Percentiles rank a stretch among this genome's conserved stretches.
phyloP scores from a whole-genome alignment of 1,140 invertebrate genomes.

The Drosophila dunni region DNA sequence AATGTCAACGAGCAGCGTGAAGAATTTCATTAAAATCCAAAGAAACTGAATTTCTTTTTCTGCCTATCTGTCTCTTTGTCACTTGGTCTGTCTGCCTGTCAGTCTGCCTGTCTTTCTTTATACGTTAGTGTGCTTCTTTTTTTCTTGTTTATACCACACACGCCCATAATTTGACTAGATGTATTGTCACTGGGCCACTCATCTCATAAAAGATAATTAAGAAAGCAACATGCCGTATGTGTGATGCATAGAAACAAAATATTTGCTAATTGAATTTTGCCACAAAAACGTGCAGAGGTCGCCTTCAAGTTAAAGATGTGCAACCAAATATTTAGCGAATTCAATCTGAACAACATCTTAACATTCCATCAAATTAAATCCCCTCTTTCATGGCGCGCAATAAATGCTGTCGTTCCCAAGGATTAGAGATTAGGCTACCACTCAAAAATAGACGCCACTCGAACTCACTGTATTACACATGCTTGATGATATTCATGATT shows the following conservation, averaged over 20 bases:
- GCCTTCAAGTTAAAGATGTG: conserved; percentile 18
- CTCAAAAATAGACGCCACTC: conserved; percentile 20
- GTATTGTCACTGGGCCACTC: conserved; percentile 4
- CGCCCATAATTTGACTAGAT: conserved; percentile 35
- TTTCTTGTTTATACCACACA: conserved; percentile 30
- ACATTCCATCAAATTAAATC: conserved; percentile 70
- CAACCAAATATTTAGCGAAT: background rate
- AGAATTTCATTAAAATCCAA: conserved; percentile 43
- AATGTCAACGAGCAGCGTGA: conserved; percentile 41
- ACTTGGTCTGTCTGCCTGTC: background rate
- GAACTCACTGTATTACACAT: conserved; percentile 16
- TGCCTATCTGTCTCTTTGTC: background rate
- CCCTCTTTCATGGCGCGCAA: conserved; percentile 26
- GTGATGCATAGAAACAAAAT: conserved; percentile 26
- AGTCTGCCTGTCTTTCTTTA: conserved; percentile 4
- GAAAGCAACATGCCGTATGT: conserved; percentile 33
- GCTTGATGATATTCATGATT: conserved; percentile 60
- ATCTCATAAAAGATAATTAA: conserved; percentile 38
- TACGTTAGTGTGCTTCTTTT: conserved; percentile 5
- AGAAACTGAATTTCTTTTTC: conserved; percentile 38
- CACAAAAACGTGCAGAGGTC: conserved; percentile 8
- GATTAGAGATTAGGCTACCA: conserved; percentile 49
- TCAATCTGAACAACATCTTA: conserved; percentile 44
- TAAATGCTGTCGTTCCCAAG: conserved; percentile 52
- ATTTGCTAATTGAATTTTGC: conserved; percentile 39